Evolutionary conservation across 2,113 vertebrate species (phyloP).

Genomic region (Sphaerodactylus townsendi): DNA sequence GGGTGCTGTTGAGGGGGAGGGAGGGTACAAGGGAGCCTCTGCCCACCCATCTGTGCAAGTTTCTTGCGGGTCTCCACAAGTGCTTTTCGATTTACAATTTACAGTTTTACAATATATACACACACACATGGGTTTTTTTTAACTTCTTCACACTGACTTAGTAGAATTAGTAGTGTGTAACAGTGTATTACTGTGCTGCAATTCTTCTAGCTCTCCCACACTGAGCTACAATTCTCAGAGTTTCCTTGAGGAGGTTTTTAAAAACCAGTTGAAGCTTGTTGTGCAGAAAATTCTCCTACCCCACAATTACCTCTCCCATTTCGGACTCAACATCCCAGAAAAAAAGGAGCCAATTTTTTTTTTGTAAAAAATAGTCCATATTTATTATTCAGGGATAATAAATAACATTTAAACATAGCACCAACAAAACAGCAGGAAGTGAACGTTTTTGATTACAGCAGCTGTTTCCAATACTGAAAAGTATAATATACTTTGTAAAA

Average conservation of each 20-base stretch:
- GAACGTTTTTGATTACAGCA: not conserved
- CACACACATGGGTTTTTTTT: no score
- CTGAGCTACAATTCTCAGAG: not conserved
- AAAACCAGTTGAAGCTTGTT: not conserved
- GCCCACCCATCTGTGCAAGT: no score
- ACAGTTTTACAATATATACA: no score
- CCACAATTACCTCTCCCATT: not conserved
- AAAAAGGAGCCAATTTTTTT: not conserved
- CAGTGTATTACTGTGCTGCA: no score
- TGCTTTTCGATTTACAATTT: no score
- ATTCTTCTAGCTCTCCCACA: not conserved
- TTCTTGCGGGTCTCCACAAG: no score
- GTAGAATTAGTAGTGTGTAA: no score
- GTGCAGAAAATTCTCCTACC: accelerated
- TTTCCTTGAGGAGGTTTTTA: no score
- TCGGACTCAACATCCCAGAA: not conserved
- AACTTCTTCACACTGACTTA: no score
- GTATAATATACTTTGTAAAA: no score
- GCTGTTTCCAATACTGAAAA: not conserved
- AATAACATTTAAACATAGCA: constrained; percentile 32
- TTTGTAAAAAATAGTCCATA: constrained; percentile 3
- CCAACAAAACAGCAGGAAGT: not conserved
- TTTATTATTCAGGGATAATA: constrained; percentile 10
- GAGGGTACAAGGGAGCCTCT: no score
- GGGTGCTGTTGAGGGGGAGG: no score